A percentile compares a stretch with the other conserved stretches of the same genome.
Evolutionary conservation across 2,888 invertebrate genomes (phyloP).

Genomic region (Tipula unca): DNA sequence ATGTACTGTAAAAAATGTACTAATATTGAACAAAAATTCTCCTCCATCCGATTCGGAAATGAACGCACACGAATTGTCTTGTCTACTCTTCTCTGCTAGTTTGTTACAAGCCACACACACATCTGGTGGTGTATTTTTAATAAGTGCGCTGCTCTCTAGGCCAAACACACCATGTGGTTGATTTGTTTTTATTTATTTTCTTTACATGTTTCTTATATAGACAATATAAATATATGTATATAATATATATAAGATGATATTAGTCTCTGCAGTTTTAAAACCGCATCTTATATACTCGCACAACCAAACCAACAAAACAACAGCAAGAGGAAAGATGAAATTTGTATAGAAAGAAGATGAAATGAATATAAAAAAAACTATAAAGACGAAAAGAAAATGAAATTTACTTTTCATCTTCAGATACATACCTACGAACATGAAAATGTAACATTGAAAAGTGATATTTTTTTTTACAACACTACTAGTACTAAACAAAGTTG

Average conservation of each 20-base stretch:
- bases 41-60: neutral
- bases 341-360: neutral
- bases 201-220: neutral
- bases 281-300: neutral
- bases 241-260: neutral
- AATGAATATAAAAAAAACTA: neutral
- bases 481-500: neutral
- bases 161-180: neutral
- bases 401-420: neutral
- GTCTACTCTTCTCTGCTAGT: neutral
- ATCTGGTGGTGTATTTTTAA: neutral
- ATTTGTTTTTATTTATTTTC: neutral
- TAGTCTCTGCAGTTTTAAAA: neutral
- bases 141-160: neutral
- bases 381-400: neutral
- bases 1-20: neutral
- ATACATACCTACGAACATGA: neutral
- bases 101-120: neutral
- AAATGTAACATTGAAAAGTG: neutral
- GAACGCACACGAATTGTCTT: neutral
- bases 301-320: neutral
- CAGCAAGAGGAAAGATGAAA: neutral
- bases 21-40: neutral
- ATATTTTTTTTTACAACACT: neutral
- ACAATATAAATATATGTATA: no score